Base-by-base conservation (phyloP, 2,113 vertebrate genomes). In the Carlito syrichta region DNA sequence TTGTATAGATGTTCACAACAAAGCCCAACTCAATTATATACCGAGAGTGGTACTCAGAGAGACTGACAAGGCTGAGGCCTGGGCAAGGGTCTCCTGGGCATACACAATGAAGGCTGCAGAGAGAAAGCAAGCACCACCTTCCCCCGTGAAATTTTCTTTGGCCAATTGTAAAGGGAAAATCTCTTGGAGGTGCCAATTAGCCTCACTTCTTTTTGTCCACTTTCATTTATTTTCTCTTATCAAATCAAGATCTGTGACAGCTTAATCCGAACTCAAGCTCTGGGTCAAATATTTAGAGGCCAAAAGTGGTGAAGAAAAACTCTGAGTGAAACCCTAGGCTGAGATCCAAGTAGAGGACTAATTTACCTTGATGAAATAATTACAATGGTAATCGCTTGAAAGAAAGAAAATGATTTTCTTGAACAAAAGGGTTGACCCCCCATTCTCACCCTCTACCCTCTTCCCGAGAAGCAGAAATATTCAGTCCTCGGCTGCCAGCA, bases 131-230 rank as follows among this genome's bases (percentile, higher is more conserved):
- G 96, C 94, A 96, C 91, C 95, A 84, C 84, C 86, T 97, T 98
- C 96, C 95, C 94, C 91, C 94, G 56, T 86, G 94, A 98, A 96
- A 98, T 96, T 95, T 97, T 95, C 92, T 97, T 95, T 96, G 97
- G 81, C 92, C 96, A 84, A 88, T 89, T 97, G 95, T 95, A 94
- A 98, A 92, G 69, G 63, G 60, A 95, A 98, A 98, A 97, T 94
- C 94, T 96, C 91, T 98, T 98, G 96, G 95, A 98, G 98, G 98
- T 97, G 87, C 95, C 96, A 98, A 96, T 98, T 98, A 97, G 96
- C 94, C 92, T 97, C 95, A 91, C 97, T 98, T 97, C 96, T 98
- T 97, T 97, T 97, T 98, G 97, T 98, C 97, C 58, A 78, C 94
- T 98, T 98, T 98, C 96, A 98, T 98, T 98, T 93, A 96, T 96